These are phyloP conservation scores for Menura novaehollandiae DNA, from an alignment of 2,113 vertebrate genomes.

Conservation along the genomic window DNA sequence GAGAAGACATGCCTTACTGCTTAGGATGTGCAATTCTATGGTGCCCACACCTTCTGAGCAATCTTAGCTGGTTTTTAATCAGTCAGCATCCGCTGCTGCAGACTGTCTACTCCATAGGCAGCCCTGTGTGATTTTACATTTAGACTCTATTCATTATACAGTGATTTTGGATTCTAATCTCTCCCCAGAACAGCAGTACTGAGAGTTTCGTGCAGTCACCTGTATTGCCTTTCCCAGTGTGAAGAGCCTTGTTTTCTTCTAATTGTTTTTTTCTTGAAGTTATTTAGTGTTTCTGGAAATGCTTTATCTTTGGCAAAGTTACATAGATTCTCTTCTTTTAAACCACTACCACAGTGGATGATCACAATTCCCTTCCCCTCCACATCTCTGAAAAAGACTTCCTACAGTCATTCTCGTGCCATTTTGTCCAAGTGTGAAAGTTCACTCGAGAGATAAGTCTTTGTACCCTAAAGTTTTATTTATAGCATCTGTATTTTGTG, in stretches of 20 bases:
- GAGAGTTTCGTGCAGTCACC: background rate
- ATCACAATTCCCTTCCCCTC: background rate
- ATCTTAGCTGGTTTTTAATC: background rate
- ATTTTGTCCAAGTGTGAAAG: background rate
- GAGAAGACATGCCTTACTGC: background rate
- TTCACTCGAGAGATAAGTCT: background rate
- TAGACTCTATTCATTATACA: background rate
- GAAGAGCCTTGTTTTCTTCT: background rate
- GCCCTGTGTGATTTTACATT: background rate
- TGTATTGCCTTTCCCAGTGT: background rate
- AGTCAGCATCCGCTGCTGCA: background rate
- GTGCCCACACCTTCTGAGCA: background rate
- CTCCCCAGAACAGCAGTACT: background rate
- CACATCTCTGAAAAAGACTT: background rate
- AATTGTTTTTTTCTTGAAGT: background rate
- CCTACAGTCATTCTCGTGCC: background rate
- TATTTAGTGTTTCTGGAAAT: background rate
- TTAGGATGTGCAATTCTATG: background rate
- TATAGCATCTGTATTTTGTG: background rate
- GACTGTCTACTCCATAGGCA: background rate
- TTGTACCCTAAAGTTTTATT: background rate
- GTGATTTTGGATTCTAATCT: background rate
- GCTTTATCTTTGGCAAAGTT: background rate
- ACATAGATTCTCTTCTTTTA: background rate
- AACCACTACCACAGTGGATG: background rate